These are phyloP conservation scores for Cinclus mexicanus DNA, from an alignment of 2,113 vertebrate genomes.

Conservation along the genomic window DNA sequence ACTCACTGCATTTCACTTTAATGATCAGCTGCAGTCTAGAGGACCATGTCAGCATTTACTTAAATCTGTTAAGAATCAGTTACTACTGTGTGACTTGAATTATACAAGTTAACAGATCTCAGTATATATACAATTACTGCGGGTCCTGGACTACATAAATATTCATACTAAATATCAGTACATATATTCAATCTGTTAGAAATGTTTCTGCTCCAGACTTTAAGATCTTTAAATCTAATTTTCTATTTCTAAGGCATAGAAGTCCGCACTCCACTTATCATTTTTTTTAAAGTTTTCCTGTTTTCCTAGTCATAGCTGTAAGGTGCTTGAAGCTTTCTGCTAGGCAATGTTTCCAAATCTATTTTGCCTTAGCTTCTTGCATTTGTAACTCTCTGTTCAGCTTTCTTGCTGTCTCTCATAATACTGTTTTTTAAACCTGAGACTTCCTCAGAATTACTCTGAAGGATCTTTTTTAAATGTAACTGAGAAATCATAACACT, in stretches of 20 bases:
- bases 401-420: not conserved
- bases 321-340: not conserved
- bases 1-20: not conserved
- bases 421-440: not conserved
- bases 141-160: not conserved
- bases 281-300: not conserved
- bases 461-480: not conserved
- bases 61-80: conserved; percentile 9
- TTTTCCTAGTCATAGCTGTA: not conserved
- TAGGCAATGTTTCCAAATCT: not conserved
- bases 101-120: not conserved
- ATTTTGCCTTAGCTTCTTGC: not conserved
- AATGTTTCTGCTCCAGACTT: not conserved
- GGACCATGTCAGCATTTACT: not conserved
- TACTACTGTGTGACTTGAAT: not conserved
- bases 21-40: not conserved
- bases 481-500: not conserved
- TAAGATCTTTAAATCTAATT: not conserved
- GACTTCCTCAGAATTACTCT: not conserved
- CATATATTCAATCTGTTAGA: not conserved
- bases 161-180: not conserved
- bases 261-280: not conserved
- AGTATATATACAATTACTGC: not conserved
- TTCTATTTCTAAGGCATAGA: not conserved
- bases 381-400: not conserved